Evolutionary conservation across 2,888 invertebrate species (phyloP).

Genomic region (Glaucopsyche alexis): DNA sequence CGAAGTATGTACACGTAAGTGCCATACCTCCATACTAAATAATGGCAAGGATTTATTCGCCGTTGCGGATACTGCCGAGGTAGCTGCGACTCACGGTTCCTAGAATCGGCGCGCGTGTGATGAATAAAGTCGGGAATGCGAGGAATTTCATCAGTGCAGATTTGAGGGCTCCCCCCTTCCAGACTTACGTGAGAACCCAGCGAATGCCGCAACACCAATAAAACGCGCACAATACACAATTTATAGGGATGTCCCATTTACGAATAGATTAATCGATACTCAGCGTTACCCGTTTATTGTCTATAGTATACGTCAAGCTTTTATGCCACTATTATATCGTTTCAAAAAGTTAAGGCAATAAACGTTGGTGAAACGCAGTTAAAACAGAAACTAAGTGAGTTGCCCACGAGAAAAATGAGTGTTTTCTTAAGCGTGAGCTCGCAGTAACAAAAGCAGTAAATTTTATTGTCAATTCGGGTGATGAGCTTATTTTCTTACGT

Average conservation of each 20-base stretch:
- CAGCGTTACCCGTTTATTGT: conserved; percentile 6
- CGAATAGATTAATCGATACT: conserved; percentile 52
- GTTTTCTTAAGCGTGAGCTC: conserved; percentile 67
- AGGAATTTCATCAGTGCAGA: conserved; percentile 74
- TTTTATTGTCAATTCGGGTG: conserved; percentile 32
- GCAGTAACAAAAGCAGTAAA: conserved; percentile 63
- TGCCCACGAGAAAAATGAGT: conserved; percentile 70
- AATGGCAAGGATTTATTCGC: conserved; percentile 68
- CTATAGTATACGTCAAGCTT: not conserved
- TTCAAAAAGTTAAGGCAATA: conserved; percentile 68
- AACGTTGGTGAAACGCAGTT: conserved; percentile 71
- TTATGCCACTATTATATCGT: conserved; percentile 53
- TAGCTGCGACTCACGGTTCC: conserved; percentile 65
- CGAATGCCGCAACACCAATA: conserved; percentile 37
- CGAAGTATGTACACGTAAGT: conserved; percentile 61
- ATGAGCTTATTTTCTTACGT: conserved; percentile 30
- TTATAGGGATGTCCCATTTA: not conserved
- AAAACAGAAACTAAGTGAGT: conserved; percentile 73
- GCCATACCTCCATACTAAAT: conserved; percentile 69
- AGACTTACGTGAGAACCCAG: conserved; percentile 62
- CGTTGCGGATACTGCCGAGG: conserved; percentile 59
- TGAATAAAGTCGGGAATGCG: conserved; percentile 70
- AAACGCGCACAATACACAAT: not conserved
- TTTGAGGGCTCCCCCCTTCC: conserved; percentile 64
- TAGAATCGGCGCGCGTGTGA: conserved; percentile 72